Evolutionary conservation across 1,140 invertebrate species (phyloP), one percentile per base, ranked within the genome.

Genomic region (Pemphigus obesinymphae): DNA sequence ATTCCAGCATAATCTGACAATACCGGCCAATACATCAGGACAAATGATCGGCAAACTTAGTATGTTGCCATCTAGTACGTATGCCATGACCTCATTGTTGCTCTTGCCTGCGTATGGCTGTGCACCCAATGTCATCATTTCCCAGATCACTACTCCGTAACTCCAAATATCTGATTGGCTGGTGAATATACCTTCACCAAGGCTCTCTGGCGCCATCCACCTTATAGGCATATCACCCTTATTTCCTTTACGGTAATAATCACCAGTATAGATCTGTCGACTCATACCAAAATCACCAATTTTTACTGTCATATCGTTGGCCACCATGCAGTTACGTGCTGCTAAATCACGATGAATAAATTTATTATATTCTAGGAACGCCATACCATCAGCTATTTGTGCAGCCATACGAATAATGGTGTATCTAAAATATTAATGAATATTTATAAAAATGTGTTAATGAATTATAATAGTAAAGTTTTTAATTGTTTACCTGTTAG

Each of bases 361-460:
- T 87, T 97, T 98, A 85, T 96, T 95, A 15, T 93, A 93, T 31
- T 96, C 90, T 48, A 99, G 88, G 88, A 99, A 99, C 0, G 96
- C 94, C 98, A 99, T 99, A 40, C 98, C 98, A 88, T 99, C 98
- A 15, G 97, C 96, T 85, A 99, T 98, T 88, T 99, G 96, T 68
- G 94, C 92, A 13, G 97, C 96, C 96, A 99, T 99, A 87, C 91
- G 26, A 34, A 58, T 37, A 5, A 70, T 58, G 3, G 55, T 80
- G 23, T 63, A 63, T 17, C 76, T 80, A 10, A 37, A 55, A 76
- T 37, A 34, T 20, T 23, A 37, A 40, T 8, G 58, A 50, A 31
- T 31, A 75, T 1, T 72, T 8, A 72, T 50, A 34, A 48, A 53
- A 75, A 53, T 34, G 11, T 15, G 20, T 43, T 15, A 70, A 17